Conservation (phyloP, 2,797 vertebrate species). For the Mionectes olivaceus region DNA sequence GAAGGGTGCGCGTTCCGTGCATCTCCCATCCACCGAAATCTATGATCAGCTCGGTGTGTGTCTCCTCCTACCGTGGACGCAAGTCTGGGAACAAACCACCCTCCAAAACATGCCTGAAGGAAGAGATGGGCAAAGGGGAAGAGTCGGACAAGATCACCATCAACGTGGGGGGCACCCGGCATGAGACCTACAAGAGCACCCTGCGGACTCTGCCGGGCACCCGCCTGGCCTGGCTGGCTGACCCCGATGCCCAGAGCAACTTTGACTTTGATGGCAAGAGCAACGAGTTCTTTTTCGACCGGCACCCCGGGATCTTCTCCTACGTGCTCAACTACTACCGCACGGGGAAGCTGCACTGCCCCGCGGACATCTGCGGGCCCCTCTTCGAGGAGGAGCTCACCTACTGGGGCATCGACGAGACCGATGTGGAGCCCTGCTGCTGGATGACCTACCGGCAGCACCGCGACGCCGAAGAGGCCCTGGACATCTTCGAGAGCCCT, state of each 20-base stretch:
- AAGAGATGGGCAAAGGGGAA: conserved; percentile 94
- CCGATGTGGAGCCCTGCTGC: conserved; percentile 98
- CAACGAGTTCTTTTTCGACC: conserved; percentile 94
- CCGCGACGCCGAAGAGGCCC: conserved; percentile 95
- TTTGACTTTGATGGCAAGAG: conserved; percentile 79
- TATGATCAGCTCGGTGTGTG: conserved; percentile 99
- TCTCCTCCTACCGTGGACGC: conserved; percentile 98
- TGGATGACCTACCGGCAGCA: conserved; percentile 99
- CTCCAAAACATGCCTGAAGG: conserved; percentile 98
- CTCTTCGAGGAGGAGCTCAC: conserved; percentile 98
- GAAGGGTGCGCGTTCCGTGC: conserved; percentile 74
- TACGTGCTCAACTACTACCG: conserved; percentile 98
- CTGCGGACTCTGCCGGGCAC: conserved; percentile 94
- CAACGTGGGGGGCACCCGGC: conserved; percentile 95
- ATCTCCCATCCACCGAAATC: conserved; percentile 81
- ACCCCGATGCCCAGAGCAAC: conserved; percentile 85
- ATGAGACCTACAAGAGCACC: conserved; percentile 98
- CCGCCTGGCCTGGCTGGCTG: conserved; percentile 92
- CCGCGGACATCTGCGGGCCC: conserved; percentile 96
- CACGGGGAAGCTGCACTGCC: conserved; percentile 97
- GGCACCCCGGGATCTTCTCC: conserved; percentile 96
- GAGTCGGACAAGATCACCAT: conserved; percentile 96
- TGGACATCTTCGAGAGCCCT: conserved; percentile 94
- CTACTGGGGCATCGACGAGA: conserved; percentile 98
- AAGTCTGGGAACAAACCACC: conserved; percentile 98